Base-by-base conservation (phyloP, 2,888 invertebrate genomes). In the Lottia gigantea region DNA sequence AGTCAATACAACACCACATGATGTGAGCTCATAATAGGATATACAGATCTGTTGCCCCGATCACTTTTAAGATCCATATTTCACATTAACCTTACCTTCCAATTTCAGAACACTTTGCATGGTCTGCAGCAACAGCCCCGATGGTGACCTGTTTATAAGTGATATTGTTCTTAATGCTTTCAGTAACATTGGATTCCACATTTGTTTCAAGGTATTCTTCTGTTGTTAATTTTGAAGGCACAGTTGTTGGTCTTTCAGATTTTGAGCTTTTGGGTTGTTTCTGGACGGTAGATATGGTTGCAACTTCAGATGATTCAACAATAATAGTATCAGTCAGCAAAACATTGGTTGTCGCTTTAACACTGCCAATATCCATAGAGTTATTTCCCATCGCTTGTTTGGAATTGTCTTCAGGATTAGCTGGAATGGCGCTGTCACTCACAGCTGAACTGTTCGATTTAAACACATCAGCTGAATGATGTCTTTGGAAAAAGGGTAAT, bases 81-180 rank as follows among this genome's bases (percentile, higher is more conserved):
- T 31, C 31, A 6, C 3, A 3, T 6, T 3, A 3, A 31, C 11
- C 40, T 31, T 71, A 81, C 82, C 80, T 76, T 31, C 82, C 82
- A 40, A 81, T 76, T 14, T 78, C 71, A 4, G 82, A 81, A 61
- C 82, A 82, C 0, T 72, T 75, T 31, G 78, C 78, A 62, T 81
- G 77, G 55, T 81, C 81, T 26, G 78, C 76, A 25, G 79, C 82
- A 19, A 82, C 82, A 0, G 76, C 82, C 0, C 80, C 82, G 0
- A 72, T 69, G 19, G 66, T 66, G 12, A 66, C n/a, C 12, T 55
- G 63, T 31, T 47, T 46, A 45, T 23, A 19, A 4, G n/a, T 8
- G 11, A 15, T 23, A 23, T 55, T 55, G 2, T 23, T 55, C 23
- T 8, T 55, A 55, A 23, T 2, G 2, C 23, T 19, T 19, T 55